Base-by-base conservation (phyloP, 2,797 vertebrate species). In the Scarus forsteni region DNA sequence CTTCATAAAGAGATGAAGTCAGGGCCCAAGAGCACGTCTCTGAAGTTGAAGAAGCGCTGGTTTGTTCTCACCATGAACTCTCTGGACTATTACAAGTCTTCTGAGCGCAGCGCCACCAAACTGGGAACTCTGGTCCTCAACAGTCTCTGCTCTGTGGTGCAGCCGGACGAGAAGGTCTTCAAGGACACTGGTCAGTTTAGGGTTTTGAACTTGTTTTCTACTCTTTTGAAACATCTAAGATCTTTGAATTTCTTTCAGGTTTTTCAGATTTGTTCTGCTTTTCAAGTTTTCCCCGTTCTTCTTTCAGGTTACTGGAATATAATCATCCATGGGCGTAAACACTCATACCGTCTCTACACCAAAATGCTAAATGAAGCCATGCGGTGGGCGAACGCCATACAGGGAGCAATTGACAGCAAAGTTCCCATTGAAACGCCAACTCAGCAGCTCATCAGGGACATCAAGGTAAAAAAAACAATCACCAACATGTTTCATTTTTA, bases 1-100 rank as follows among this genome's bases (percentile, higher is more conserved):
- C 89, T 98, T 19, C 95, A 98, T 66, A 98, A 98, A 83, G 96
- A 97, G 84, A 96, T 97, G 85, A 96, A 95, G 83, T 94, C 93
- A 11, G 95, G 94, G 76, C 94, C 88, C 38, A 97, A 97, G 80
- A 95, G 93, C 77, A 94, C 95, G 0, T 96, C 96, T 55, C 92
- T 97, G 80, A 97, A 97, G 88, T 93, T 98, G 89, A 98, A 98
- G 92, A 97, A 97, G 67, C 96, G 97, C 81, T 98, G 97, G 97
- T 98, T 98, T 80, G 95, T 98, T 61, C 93, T 98, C 84, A 98
- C 96, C 59, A 94, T 86, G 46, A 97, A 93, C 85, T 96, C 97
- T 14, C 89, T 98, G 0, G 97, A 98, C 84, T 98, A 97, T 68
- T 98, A 97, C 85, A 97, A 97, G 86, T 96, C 96, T 0, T 95